These are phyloP conservation scores for Spodoptera litura DNA, from an alignment of 1,140 invertebrate genomes.

Conservation along the genomic window DNA sequence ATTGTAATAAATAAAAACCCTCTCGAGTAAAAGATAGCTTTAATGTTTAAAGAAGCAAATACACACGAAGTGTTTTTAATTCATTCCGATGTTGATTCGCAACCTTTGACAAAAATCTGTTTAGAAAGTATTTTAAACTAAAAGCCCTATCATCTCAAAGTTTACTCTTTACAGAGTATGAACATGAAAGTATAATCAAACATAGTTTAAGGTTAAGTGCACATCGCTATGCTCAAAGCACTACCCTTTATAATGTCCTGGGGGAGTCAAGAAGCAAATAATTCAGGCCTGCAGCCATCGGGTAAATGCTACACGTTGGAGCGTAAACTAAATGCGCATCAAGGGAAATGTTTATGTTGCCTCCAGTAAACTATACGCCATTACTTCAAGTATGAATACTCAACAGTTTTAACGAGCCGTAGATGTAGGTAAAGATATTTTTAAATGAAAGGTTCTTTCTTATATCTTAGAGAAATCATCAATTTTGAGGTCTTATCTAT, in stretches of 20 bases:
- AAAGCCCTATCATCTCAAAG: neutral
- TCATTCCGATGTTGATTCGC: too few relatives aligned
- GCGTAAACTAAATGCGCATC: slow-evolving; percentile 25
- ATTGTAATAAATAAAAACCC: too few relatives aligned
- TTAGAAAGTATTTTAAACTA: too few relatives aligned
- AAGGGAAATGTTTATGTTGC: slow-evolving; percentile 44
- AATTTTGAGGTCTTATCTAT: too few relatives aligned
- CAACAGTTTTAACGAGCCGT: too few relatives aligned
- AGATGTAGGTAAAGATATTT: neutral
- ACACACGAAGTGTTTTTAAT: too few relatives aligned
- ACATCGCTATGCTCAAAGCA: neutral
- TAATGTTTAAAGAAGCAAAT: too few relatives aligned
- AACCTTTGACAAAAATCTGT: too few relatives aligned
- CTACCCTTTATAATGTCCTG: neutral
- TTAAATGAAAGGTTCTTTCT: too few relatives aligned
- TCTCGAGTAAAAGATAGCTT: too few relatives aligned
- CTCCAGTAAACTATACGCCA: slow-evolving; percentile 45
- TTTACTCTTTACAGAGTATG: neutral
- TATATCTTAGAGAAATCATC: too few relatives aligned
- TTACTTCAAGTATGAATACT: too few relatives aligned
- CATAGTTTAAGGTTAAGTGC: slow-evolving; percentile 2
- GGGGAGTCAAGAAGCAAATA: slow-evolving; percentile 31
- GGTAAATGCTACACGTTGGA: slow-evolving; percentile 10
- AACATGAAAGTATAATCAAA: neutral
- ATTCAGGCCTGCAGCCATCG: slow-evolving; percentile 16